Conservation (phyloP, 1,140 invertebrate species). For the Diuraphis noxia region DNA sequence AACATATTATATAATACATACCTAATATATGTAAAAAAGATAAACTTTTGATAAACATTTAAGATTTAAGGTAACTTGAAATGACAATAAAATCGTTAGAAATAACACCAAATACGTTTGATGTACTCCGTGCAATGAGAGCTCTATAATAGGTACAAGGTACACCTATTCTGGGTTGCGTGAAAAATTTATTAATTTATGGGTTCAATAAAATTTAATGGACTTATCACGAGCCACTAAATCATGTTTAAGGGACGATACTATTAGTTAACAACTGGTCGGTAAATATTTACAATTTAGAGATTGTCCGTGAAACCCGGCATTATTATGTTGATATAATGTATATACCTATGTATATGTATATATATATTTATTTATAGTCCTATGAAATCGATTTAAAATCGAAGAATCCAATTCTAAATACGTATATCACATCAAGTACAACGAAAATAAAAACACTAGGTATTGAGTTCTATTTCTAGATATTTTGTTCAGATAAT, state of each 20-base stretch:
- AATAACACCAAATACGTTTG: not conserved
- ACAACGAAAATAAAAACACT: not conserved
- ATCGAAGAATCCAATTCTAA: not conserved
- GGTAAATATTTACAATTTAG: too few species aligned
- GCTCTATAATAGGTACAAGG: not conserved
- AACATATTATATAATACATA: not conserved
- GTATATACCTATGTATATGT: too few species aligned
- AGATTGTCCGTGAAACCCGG: too few species aligned
- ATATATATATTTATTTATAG: not conserved
- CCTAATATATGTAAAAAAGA: conserved; percentile 1
- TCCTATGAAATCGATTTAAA: not conserved
- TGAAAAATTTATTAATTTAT: too few species aligned
- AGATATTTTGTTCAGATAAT: not conserved
- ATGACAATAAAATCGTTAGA: not conserved
- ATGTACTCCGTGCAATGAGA: not conserved
- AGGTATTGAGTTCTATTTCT: not conserved
- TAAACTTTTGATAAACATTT: not conserved
- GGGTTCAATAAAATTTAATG: too few species aligned
- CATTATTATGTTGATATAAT: too few species aligned
- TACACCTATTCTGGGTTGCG: too few species aligned
- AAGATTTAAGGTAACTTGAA: not conserved
- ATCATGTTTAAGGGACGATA: too few species aligned
- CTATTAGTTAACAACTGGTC: too few species aligned
- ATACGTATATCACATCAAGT: not conserved
- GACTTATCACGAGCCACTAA: too few species aligned